A percentile compares a stretch with the other conserved stretches of the same genome.
These are phyloP conservation scores for Haliclona indistincta DNA, from an alignment of 37 sponge, comb jelly and placozoan species.

Conservation along the genomic window DNA sequence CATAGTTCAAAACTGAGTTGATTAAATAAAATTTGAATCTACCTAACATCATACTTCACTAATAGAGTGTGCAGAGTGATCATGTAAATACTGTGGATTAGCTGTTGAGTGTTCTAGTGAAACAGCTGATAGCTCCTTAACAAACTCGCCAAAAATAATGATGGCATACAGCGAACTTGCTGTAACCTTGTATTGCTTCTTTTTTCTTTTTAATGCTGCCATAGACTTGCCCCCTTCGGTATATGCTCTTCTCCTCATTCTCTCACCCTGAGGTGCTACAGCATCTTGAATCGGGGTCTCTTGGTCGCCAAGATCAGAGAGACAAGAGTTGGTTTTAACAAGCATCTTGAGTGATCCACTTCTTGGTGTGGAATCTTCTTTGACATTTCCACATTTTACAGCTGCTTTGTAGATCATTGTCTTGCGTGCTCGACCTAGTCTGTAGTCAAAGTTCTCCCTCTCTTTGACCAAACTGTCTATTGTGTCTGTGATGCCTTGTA, in stretches of 20 bases:
- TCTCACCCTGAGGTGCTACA: neutral
- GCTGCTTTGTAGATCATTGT: slow-evolving; percentile 70
- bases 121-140: slow-evolving; percentile 74
- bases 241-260: neutral
- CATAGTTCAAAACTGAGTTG: no score
- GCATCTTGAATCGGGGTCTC: neutral
- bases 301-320: neutral
- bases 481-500: slow-evolving; percentile 42
- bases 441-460: slow-evolving; percentile 54
- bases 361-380: slow-evolving; percentile 17
- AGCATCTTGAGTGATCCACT: no score
- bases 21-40: no score
- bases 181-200: slow-evolving; percentile 50
- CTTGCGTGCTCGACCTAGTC: slow-evolving; percentile 78
- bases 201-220: neutral
- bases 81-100: no score
- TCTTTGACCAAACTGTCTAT: slow-evolving; percentile 30
- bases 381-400: slow-evolving; percentile 29
- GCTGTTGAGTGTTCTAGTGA: slow-evolving; percentile 70
- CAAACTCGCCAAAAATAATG: slow-evolving; percentile 81
- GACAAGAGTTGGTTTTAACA: neutral
- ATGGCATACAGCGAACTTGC: slow-evolving; percentile 71
- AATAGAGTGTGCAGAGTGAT: no score
- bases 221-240: neutral
- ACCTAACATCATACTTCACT: no score